Evolutionary conservation across 1,140 invertebrate genomes (phyloP).

Genomic region (Papilio aristodemus): DNA sequence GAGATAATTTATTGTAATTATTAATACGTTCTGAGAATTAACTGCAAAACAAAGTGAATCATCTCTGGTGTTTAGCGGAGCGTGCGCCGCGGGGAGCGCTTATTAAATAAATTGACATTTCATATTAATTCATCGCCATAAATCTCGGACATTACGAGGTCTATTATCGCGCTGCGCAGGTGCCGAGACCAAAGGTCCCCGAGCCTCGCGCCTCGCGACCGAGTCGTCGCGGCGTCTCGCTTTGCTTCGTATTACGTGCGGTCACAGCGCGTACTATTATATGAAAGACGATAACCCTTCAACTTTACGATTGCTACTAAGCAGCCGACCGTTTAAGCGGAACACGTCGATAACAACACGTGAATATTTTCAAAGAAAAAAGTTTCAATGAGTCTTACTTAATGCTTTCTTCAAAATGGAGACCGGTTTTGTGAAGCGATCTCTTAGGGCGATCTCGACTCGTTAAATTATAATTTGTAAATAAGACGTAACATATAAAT

Average conservation of each 20-base stretch:
- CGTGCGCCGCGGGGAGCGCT: slow-evolving; percentile 59
- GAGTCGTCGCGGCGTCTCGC: slow-evolving; percentile 3
- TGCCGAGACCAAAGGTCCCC: slow-evolving; percentile 61
- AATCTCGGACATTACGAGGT: slow-evolving; percentile 67
- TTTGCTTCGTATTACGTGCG: slow-evolving; percentile 24
- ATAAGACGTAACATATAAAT: background rate
- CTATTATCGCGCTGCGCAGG: slow-evolving; percentile 59
- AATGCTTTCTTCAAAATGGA: slow-evolving; percentile 21
- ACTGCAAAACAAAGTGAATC: slow-evolving; percentile 78
- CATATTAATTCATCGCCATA: slow-evolving; percentile 70
- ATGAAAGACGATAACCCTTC: slow-evolving; percentile 16
- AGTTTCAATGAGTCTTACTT: slow-evolving; percentile 13
- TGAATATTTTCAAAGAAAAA: slow-evolving; percentile 23
- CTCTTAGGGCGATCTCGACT: slow-evolving; percentile 9
- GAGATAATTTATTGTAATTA: slow-evolving; percentile 77
- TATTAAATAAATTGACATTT: slow-evolving; percentile 76
- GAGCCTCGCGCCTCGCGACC: slow-evolving; percentile 27
- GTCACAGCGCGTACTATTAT: slow-evolving; percentile 11
- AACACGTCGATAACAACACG: slow-evolving; percentile 9
- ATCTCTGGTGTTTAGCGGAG: slow-evolving; percentile 55
- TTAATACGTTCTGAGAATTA: slow-evolving; percentile 72
- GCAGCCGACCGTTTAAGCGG: slow-evolving; percentile 10
- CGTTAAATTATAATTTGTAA: slow-evolving; percentile 13
- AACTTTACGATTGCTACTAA: slow-evolving; percentile 17
- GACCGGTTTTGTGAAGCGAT: slow-evolving; percentile 17